Evolutionary conservation across 2,888 invertebrate species (phyloP).

Genomic region (Pterostichus madidus): DNA sequence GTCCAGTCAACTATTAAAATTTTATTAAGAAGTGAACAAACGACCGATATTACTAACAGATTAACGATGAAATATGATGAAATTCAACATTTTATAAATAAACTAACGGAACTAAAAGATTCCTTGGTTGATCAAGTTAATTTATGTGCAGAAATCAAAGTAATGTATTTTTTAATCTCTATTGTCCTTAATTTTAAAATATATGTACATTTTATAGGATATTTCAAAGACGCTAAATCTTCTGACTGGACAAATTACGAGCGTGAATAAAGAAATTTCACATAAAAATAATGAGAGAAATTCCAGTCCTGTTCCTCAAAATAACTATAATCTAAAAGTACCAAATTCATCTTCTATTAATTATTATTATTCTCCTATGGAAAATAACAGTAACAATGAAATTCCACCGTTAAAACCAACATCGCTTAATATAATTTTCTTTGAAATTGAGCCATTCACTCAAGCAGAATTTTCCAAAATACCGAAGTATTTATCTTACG

Average conservation of each 20-base stretch:
- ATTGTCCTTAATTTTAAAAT: background rate
- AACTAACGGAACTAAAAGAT: slow-evolving; percentile 24
- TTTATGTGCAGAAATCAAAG: slow-evolving; percentile 37
- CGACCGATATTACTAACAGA: background rate
- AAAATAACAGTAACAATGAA: background rate
- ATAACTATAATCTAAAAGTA: background rate
- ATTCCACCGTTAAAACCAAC: slow-evolving; percentile 16
- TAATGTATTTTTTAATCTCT: background rate
- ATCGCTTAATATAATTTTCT: background rate
- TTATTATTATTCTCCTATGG: slow-evolving; percentile 49
- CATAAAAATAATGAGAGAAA: background rate
- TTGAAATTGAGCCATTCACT: slow-evolving; percentile 37
- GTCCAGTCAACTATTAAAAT: slow-evolving; percentile 14
- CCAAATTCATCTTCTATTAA: background rate
- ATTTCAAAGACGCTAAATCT: slow-evolving; percentile 22
- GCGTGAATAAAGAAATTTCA: slow-evolving; percentile 5
- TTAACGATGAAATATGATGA: slow-evolving; percentile 14
- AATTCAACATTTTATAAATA: slow-evolving; percentile 19
- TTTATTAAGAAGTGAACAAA: background rate
- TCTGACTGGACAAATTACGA: slow-evolving; percentile 14
- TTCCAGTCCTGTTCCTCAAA: background rate
- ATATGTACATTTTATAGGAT: slow-evolving; percentile 16
- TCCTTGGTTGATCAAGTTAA: slow-evolving; percentile 20
- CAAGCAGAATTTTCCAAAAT: slow-evolving; percentile 24
- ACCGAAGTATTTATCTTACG: slow-evolving; percentile 41